These are phyloP conservation scores for Branchinecta lindahli DNA, from an alignment of 1,140 invertebrate species.

Conservation along the genomic window DNA sequence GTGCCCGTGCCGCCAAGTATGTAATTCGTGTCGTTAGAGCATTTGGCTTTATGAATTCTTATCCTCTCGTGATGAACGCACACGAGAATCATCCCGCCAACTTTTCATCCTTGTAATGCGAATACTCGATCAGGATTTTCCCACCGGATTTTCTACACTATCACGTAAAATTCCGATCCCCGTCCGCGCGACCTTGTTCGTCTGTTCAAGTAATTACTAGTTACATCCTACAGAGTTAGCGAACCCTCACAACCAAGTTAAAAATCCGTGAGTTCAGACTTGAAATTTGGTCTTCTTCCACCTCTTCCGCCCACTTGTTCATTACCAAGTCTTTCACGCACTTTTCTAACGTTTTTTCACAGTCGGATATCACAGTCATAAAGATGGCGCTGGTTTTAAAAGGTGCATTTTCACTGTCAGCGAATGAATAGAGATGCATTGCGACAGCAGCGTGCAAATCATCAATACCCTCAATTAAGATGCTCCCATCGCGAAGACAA, in stretches of 20 bases:
- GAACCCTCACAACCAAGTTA: neutral
- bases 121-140: no score
- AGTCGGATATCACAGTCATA: neutral
- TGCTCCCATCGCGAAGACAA: neutral
- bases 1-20: no score
- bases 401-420: constrained; percentile 1
- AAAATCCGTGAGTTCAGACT: neutral
- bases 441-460: neutral
- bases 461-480: neutral
- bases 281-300: neutral
- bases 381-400: constrained; percentile 6
- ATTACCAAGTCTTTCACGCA: neutral
- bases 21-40: no score
- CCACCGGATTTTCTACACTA: no score
- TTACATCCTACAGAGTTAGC: neutral
- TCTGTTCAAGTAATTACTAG: no score
- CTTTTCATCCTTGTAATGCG: no score
- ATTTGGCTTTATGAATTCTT: no score
- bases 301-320: neutral
- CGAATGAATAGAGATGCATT: neutral
- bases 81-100: no score
- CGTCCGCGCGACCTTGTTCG: no score
- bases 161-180: no score
- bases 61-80: no score
- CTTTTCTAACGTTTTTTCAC: neutral